Evolutionary conservation across 2,113 vertebrate species (phyloP), one percentile per base, ranked within the genome.

Genomic region (Dendropsophus ebraccatus): DNA sequence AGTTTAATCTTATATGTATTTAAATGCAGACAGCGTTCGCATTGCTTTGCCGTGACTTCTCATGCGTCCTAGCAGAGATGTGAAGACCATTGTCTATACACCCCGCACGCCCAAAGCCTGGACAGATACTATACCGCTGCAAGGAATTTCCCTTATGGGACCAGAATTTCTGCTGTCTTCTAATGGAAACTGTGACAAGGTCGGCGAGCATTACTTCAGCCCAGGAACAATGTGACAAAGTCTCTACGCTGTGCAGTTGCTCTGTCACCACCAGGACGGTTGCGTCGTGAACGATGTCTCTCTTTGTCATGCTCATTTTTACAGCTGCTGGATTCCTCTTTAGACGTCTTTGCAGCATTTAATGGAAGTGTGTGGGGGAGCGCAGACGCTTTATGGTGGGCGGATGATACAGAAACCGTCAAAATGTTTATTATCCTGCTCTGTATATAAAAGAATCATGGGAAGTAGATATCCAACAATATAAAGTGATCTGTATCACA

Each of bases 141-240:
- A 35, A 35, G 23, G 52, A 58, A 56, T 58, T 79, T 79, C 14
- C 76, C 56, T 80, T 49, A 1, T 49, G 79, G 60, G 79, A 67
- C 47, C 37, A 65, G 41, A 67, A 32, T 49, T 41, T 45, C 8
- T 67, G 58, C 21, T 45, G 80, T 49, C n/a, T 7, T 21, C 35
- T 81, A 50, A 81, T 81, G 56, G 32, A 49, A 49, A 11, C 21
- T 19, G 32, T 47, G 80, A 82, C 41, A 67, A 67, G 80, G 58
- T 41, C 60, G 45, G 5, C n/a, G 60, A 82, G 58, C 54, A 80
- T 80, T 25, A 58, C 30, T 16, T 21, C 32, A 60, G 52, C 60
- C 21, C 13, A 25, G 60, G 60, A 69, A 67, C 25, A 58, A 67
- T 82, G 79, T 45, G 79, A 81, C 56, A 65, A 45, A 65, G 14